These are phyloP conservation scores for Helicoverpa assulta DNA, from an alignment of 2,888 invertebrate genomes.

Conservation along the genomic window DNA sequence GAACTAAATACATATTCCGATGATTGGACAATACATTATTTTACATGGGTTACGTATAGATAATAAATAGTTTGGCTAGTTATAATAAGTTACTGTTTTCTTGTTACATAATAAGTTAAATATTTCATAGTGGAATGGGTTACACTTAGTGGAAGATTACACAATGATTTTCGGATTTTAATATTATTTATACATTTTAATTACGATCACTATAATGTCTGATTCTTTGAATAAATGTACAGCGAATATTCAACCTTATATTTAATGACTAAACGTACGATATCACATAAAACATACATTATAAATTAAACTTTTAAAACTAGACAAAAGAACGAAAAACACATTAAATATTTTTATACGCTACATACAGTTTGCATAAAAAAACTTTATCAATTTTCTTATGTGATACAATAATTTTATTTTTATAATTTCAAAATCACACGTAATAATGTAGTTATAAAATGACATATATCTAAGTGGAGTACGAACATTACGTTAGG, in stretches of 20 bases:
- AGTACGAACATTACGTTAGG: slow-evolving; percentile 68
- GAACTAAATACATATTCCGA: slow-evolving; percentile 2
- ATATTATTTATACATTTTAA: slow-evolving; percentile 43
- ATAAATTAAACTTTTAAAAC: slow-evolving; percentile 5
- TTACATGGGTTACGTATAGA: slow-evolving; percentile 14
- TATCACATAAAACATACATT: slow-evolving; percentile 32
- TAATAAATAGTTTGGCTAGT: slow-evolving; percentile 28
- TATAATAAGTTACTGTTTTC: slow-evolving; percentile 29
- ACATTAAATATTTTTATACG: slow-evolving; percentile 7
- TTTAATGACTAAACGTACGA: slow-evolving; percentile 34
- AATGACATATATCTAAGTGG: slow-evolving; percentile 52
- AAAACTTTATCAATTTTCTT: not conserved
- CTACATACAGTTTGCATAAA: slow-evolving; percentile 9
- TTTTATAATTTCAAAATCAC: slow-evolving; percentile 44
- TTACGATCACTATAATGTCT: slow-evolving; percentile 62
- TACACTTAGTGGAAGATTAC: slow-evolving; percentile 54
- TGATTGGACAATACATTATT: slow-evolving; percentile 27
- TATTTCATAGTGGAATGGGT: slow-evolving; percentile 33
- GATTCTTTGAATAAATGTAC: slow-evolving; percentile 61
- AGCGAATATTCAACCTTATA: slow-evolving; percentile 53
- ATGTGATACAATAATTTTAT: slow-evolving; percentile 10
- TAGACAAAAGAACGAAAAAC: not conserved
- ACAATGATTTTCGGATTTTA: slow-evolving; percentile 35
- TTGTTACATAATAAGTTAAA: slow-evolving; percentile 28
- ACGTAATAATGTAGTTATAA: slow-evolving; percentile 46